Conservation (phyloP, 2,113 vertebrate species). For the Mormyrus iriodes region DNA sequence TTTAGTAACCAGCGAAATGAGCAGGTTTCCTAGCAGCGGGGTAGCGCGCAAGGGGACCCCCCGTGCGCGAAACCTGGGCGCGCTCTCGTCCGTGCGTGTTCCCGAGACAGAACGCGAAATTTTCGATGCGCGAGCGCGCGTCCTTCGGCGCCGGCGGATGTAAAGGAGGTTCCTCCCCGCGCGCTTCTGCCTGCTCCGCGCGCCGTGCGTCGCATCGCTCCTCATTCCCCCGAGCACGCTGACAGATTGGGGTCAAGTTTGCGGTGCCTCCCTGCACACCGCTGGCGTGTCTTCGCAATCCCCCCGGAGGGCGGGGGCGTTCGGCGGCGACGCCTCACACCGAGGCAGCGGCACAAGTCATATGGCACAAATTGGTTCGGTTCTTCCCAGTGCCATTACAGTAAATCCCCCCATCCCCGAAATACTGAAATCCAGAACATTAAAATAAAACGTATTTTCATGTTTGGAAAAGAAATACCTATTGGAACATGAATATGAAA, state of each 20-base stretch:
- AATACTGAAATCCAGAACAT: neutral
- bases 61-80: neutral
- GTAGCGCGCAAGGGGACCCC: neutral
- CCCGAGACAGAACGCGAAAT: neutral
- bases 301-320: neutral
- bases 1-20: neutral
- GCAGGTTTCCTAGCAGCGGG: neutral
- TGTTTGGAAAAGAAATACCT: neutral
- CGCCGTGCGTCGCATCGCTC: neutral
- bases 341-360: neutral
- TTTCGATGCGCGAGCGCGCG: neutral
- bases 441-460: no score
- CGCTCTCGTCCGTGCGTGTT: neutral
- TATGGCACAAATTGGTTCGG: neutral
- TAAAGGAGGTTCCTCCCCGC: neutral
- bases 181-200: neutral
- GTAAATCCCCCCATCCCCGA: neutral
- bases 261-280: constrained; percentile 28
- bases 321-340: neutral
- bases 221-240: neutral
- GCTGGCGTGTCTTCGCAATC: neutral
- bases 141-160: neutral
- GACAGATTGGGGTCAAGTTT: constrained; percentile 34
- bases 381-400: neutral
- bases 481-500: neutral